These are phyloP conservation scores for Platichthys flesus DNA, from an alignment of 2,113 vertebrate genomes.

Conservation along the genomic window DNA sequence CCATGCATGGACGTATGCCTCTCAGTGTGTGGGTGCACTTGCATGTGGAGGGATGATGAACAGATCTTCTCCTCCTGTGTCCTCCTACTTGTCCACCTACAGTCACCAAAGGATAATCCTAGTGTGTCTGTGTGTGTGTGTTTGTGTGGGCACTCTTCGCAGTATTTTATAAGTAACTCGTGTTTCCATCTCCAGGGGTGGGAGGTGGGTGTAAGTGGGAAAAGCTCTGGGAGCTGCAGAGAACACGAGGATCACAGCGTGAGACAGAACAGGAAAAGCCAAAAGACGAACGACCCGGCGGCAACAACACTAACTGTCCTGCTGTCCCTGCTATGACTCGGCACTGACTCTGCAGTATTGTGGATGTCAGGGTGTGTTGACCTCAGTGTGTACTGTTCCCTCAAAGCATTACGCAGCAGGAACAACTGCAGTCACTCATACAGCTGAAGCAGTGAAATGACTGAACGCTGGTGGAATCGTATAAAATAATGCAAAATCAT, in stretches of 20 bases:
- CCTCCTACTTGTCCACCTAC: constrained; percentile 65
- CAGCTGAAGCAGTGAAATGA: too few relatives aligned
- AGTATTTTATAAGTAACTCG: constrained; percentile 13
- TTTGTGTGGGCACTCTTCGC: neutral
- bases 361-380: constrained; percentile 25
- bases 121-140: constrained; percentile 4
- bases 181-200: constrained; percentile 37
- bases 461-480: too few relatives aligned
- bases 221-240: constrained; percentile 36
- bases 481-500: too few relatives aligned
- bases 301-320: constrained; percentile 23
- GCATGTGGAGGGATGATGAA: constrained; percentile 50
- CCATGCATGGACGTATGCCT: neutral
- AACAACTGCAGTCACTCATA: neutral
- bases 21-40: constrained; percentile 40
- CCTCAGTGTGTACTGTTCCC: neutral
- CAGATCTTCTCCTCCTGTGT: constrained; percentile 45
- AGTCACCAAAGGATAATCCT: constrained; percentile 24
- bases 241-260: constrained; percentile 39
- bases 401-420: neutral
- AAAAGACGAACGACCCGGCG: constrained; percentile 48
- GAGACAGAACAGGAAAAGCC: constrained; percentile 31
- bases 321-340: constrained; percentile 29
- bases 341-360: constrained; percentile 51
- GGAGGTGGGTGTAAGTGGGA: constrained; percentile 39